These are phyloP conservation scores for Meriones psammophilus DNA, from an alignment of 2,797 vertebrate species.

Conservation along the genomic window DNA sequence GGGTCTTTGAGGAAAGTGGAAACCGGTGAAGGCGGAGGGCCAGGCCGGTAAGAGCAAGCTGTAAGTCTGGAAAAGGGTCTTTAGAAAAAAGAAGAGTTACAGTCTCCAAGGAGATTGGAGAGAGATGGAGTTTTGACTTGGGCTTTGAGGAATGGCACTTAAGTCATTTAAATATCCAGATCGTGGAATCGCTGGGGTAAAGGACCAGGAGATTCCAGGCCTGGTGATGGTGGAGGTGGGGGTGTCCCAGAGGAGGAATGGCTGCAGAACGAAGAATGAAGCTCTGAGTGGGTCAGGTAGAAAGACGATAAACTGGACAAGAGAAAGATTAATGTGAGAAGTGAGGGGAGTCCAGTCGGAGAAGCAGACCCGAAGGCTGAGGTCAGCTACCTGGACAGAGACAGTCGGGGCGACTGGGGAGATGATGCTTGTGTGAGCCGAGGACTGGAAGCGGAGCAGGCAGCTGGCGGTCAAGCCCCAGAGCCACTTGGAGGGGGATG, in stretches of 20 bases:
- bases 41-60: not conserved
- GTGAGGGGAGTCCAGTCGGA: not conserved
- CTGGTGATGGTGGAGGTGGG: not conserved
- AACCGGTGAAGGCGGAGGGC: not conserved
- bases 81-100: constrained; percentile 6
- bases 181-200: not conserved
- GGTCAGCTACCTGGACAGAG: constrained; percentile 13
- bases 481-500: constrained; percentile 49
- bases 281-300: not conserved
- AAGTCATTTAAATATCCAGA: not conserved
- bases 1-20: not conserved
- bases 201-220: not conserved
- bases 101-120: not conserved
- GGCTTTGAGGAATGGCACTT: not conserved
- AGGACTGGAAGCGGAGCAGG: not conserved
- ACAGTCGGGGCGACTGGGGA: not conserved
- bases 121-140: constrained; percentile 48
- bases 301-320: not conserved
- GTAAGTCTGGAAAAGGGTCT: constrained; percentile 37
- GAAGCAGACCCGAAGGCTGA: not conserved
- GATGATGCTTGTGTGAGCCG: not conserved
- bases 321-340: not conserved
- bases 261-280: not conserved
- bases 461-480: constrained; percentile 49
- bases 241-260: constrained; percentile 65